Evolutionary conservation across 2,888 invertebrate genomes (phyloP), one percentile per base, ranked within the genome.

Genomic region (Rhodophaea formosa): DNA sequence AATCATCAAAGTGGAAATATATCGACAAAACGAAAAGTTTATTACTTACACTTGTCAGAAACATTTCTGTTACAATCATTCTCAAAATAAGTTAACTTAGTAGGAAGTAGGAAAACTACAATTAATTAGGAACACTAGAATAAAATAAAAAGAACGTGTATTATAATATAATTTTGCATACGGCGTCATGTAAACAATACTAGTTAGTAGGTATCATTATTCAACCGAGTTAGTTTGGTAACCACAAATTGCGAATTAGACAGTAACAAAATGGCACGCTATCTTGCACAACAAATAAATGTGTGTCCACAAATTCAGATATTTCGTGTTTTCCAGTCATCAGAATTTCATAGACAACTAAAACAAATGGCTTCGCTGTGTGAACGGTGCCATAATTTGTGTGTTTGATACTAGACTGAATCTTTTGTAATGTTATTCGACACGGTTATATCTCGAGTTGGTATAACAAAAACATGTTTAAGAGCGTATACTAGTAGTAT

Each of bases 301-400:
- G 39, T 74, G 71, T 64, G 62, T 67, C 65, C 66, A 61, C 66
- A 63, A 69, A 68, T 54, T 54, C 12, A 65, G 67, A 69, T 65
- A 61, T 74, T 72, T 72, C 82, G 77, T 82, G 80, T 68, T 72
- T 70, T 61, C 55, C 60, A 67, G 70, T 64, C 75, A 74, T 80
- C 74, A 77, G 67, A 64, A 59, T 60, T 51, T 46, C 12, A 12
- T 8, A 46, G 29, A 23, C 45, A 64, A 70, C 66, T 67, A 70
- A 68, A 72, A 72, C 63, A 73, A 75, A 75, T 66, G 63, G 62
- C 68, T 68, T 59, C 15, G 30, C 23, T 12, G 14, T 15, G 15
- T 15, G 29, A 51, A 15, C 8, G 32, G 15, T 14, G 15, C 8
- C 39, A 44, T 44, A 16, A n/a, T 44, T 44, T 44, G 10, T 39